Conservation (phyloP, 2,797 vertebrate genomes). For the Tympanoctomys barrerae region DNA sequence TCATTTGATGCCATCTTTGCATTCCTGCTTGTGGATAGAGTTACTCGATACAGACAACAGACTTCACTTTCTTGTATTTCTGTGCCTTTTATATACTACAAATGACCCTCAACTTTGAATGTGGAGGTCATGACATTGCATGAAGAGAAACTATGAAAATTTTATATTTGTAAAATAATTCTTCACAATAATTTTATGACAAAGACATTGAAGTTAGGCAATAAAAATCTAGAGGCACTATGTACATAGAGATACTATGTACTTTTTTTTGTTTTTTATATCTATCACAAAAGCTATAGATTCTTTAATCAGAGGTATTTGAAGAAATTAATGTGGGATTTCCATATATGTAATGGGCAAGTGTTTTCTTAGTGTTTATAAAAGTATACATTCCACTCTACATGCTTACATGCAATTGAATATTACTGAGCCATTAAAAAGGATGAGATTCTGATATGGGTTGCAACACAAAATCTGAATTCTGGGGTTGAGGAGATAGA, state of each 20-base stretch:
- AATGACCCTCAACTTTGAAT: conserved; percentile 23
- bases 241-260: not conserved
- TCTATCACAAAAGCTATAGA: not conserved
- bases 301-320: not conserved
- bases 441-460: not conserved
- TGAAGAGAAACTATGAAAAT: not conserved
- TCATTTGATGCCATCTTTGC: not conserved
- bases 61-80: not conserved
- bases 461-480: not conserved
- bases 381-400: not conserved
- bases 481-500: too few relatives aligned
- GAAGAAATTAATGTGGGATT: not conserved
- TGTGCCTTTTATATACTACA: not conserved
- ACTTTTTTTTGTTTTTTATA: not conserved
- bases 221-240: not conserved
- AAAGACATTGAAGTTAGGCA: not conserved
- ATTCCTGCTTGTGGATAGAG: not conserved
- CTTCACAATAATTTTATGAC: not conserved
- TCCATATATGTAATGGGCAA: not conserved
- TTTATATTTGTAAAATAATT: not conserved
- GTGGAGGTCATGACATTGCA: not conserved
- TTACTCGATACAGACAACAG: too few relatives aligned
- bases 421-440: not conserved
- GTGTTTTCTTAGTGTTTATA: not conserved
- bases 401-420: not conserved